Evolutionary conservation across 2,797 vertebrate genomes (phyloP), one percentile per base, ranked within the genome.

Genomic region (Crossoptilon crossoptilon): DNA sequence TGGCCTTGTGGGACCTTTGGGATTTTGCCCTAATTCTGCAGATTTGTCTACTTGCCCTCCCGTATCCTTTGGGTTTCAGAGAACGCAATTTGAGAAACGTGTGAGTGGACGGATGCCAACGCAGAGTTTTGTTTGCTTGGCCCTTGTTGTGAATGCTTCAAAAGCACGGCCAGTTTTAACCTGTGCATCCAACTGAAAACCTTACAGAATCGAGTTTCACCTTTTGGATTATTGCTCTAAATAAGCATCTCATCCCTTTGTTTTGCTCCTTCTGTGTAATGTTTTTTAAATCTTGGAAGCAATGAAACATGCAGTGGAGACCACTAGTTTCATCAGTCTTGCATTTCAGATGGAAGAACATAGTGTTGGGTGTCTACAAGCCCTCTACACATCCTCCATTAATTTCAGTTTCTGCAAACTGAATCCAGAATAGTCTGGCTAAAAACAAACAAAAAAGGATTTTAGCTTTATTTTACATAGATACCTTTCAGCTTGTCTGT

Each of bases 1-100:
- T 70, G 84, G 93, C 85, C 88, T 88, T 87, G 68, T 85, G 90
- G 89, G 76, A 74, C 71, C 71, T 55, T 68, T 46, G 88, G 41
- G 60, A 56, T 85, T 87, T 84, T 71, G 80, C 67, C 85, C 82
- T 73, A 27, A 86, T 89, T 92, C 83, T 91, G 60, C 1, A 15
- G 80, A 44, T 92, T 68, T 26, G 2, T 84, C 56, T 79, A 84
- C 85, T 60, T 75, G 84, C 56, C 76, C 91, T 94, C 27, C 6
- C 62, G 63, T 58, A 31, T 76, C 70, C 87, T 76, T 78, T 84
- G 75, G 73, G 53, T 91, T 75, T 94, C 70, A 72, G 14, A 82
- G 48, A 85, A 29, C 31, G 60, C 60, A 43, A 46, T 43, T 58
- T 58, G 81, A 69, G 73, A 70, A 80, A 49, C 41, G 15, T 4